Base-by-base conservation (phyloP, 2,797 vertebrate species). In the Molossus alvarezi region DNA sequence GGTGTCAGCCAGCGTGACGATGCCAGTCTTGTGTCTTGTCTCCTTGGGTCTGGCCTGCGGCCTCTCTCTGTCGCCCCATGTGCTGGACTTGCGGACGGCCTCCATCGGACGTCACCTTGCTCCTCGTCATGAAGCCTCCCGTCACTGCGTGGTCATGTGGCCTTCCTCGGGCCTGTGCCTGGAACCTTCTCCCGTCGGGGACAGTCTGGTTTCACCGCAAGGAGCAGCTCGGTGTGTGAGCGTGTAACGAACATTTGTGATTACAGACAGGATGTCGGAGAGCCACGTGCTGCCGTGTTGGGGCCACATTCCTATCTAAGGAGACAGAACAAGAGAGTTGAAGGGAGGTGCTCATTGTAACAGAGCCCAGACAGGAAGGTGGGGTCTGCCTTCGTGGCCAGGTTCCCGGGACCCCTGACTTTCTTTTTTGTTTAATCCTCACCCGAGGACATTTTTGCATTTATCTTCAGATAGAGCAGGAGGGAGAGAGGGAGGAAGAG, bases 1-100 rank as follows among this genome's bases (percentile, higher is more conserved):
- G 29, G 9, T 11, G n/a, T 45, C 1, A 0, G 57, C 0, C 8
- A 57, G 6, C 1, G 0, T 29, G 53, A 29, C 0, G 1, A 7
- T 4, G 11, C 23, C 12, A 27, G 10, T 7, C 1, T 21, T 12
- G 12, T 62, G 48, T 55, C 14, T 77, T 41, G n/a, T 69, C 55
- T 25, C 23, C 2, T 6, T 45, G n/a, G 55, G 37, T 25, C n/a
- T 10, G 0, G 20, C 25, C 48, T 17, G 45, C 8, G 6, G 5
- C 20, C 1, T 69, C 25, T 53, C 64, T 17, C 13, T 11, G 6
- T 51, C 45, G 48, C n/a, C 71, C 15, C 5, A 4, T 1, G 2
- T 17, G 6, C 7, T 13, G 25, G 37, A 23, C 62, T 7, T 1
- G 0, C 2, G 11, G 10, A 53, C 2, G 0, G 53, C 9, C 0